These are phyloP conservation scores for Podargus strigoides DNA, from an alignment of 2,797 vertebrate species.

Conservation along the genomic window DNA sequence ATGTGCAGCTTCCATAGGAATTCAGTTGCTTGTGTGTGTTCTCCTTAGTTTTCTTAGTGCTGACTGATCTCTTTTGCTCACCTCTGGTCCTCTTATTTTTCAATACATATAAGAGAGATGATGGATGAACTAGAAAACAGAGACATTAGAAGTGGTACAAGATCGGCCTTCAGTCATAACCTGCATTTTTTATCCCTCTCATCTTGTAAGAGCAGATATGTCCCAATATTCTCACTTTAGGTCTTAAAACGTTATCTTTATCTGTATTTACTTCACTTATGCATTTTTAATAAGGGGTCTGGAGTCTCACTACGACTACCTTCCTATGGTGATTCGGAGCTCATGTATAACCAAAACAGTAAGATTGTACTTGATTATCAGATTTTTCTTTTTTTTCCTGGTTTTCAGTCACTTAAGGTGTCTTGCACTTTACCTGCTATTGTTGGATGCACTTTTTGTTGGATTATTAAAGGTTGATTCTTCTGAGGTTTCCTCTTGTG, in stretches of 20 bases:
- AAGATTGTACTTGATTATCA: not conserved
- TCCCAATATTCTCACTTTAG: not conserved
- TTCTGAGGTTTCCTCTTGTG: not conserved
- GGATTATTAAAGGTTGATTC: not conserved
- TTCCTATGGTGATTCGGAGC: not conserved
- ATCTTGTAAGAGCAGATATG: not conserved
- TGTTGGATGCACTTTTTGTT: not conserved
- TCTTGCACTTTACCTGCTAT: not conserved
- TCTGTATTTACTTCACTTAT: not conserved
- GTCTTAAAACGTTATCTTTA: not conserved
- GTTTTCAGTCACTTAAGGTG: not conserved
- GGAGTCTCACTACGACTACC: not conserved
- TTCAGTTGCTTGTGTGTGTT: not conserved
- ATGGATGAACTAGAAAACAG: not conserved
- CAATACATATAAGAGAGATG: not conserved
- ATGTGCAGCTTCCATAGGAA: not conserved
- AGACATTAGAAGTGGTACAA: not conserved
- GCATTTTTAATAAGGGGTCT: not conserved
- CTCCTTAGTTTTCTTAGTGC: not conserved
- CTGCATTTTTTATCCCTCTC: not conserved
- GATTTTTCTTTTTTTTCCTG: not conserved
- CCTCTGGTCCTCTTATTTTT: not conserved
- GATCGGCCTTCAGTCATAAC: not conserved
- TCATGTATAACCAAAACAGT: not conserved
- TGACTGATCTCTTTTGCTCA: not conserved